Conservation (phyloP, 2,888 invertebrate species). For the Seira musarum region DNA sequence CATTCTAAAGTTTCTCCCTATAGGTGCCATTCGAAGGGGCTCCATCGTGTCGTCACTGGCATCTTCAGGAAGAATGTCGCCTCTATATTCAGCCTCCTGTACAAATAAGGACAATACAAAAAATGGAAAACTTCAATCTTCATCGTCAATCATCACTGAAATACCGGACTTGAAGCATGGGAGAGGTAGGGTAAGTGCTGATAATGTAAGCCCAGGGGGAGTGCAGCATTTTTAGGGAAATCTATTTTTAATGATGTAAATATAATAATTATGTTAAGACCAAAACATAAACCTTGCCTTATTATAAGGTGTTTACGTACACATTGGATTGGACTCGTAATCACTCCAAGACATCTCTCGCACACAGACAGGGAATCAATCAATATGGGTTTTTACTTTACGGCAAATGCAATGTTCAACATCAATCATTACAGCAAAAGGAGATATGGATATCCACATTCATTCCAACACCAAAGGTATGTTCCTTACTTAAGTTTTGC, state of each 20-base stretch:
- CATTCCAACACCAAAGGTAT: too few species aligned
- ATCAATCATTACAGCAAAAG: too few species aligned
- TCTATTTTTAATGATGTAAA: background rate
- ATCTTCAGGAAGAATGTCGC: conserved; percentile 67
- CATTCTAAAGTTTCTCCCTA: conserved; percentile 76
- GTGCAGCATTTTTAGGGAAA: background rate
- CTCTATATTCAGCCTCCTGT: conserved; percentile 67
- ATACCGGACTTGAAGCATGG: conserved; percentile 14
- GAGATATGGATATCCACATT: too few species aligned
- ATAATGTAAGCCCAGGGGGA: conserved; percentile 18
- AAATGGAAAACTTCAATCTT: background rate
- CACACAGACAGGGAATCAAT: conserved; percentile 15
- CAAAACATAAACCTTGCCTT: conserved; percentile 25
- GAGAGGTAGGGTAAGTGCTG: background rate
- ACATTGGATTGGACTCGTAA: background rate
- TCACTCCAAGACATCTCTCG: conserved; percentile 11
- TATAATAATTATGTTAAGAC: too few species aligned
- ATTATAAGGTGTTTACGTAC: background rate
- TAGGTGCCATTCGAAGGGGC: conserved; percentile 66
- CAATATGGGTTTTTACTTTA: too few species aligned
- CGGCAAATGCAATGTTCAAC: too few species aligned
- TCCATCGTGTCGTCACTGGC: conserved; percentile 66
- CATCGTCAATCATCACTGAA: too few species aligned
- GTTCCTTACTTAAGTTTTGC: too few species aligned
- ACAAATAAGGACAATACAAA: conserved; percentile 35